Evolutionary conservation across 2,797 vertebrate species (phyloP).

Genomic region (Novumbra hubbsi): DNA sequence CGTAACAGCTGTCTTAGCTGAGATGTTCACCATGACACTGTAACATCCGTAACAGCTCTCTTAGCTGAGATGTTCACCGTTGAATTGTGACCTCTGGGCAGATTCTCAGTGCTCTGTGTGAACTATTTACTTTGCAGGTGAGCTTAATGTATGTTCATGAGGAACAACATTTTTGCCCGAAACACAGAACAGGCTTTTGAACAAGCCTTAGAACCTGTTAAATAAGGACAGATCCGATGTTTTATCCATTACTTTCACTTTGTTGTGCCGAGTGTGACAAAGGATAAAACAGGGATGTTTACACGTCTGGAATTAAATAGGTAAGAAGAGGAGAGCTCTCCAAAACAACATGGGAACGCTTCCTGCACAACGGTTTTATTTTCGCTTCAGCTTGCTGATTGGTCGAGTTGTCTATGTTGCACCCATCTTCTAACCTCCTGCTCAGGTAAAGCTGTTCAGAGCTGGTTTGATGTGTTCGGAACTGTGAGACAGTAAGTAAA

Average conservation of each 20-base stretch:
- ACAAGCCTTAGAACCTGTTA: conserved; percentile 27
- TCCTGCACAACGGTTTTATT: neutral
- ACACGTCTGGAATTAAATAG: conserved; percentile 18
- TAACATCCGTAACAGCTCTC: neutral
- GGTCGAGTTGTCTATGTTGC: neutral
- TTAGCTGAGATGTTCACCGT: neutral
- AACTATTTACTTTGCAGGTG: conserved; percentile 32
- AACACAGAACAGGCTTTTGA: conserved; percentile 14
- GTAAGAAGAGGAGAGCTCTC: conserved; percentile 6
- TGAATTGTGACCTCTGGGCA: conserved; percentile 8
- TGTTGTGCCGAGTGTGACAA: conserved; percentile 39
- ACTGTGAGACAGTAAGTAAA: neutral
- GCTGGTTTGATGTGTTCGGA: neutral
- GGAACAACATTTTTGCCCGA: conserved; percentile 21
- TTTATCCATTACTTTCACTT: conserved; percentile 42
- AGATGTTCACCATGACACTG: neutral
- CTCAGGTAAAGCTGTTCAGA: conserved; percentile 1
- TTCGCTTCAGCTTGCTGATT: neutral
- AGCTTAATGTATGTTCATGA: conserved; percentile 22
- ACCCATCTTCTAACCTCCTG: neutral
- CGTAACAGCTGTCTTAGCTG: no score
- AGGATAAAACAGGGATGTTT: conserved; percentile 28
- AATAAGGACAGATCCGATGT: conserved; percentile 49
- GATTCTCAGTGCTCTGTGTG: conserved; percentile 22
- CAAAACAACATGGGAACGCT: neutral